These are phyloP conservation scores for Myotis daubentonii DNA, from an alignment of 2,797 vertebrate genomes.

Conservation along the genomic window DNA sequence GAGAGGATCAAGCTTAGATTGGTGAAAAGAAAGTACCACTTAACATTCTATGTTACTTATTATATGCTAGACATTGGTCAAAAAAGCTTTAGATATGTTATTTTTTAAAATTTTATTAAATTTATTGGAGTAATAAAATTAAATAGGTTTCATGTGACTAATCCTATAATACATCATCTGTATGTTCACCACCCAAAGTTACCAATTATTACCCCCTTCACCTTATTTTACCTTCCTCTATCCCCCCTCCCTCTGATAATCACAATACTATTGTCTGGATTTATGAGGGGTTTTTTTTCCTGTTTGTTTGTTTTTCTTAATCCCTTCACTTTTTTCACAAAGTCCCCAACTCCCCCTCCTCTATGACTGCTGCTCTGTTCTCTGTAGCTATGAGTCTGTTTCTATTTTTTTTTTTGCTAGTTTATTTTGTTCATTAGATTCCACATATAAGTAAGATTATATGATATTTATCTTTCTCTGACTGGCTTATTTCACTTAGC, in stretches of 20 bases:
- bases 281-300: too few species aligned
- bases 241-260: too few species aligned
- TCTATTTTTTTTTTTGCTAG: not conserved
- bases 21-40: not conserved
- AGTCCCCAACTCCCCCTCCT: not conserved
- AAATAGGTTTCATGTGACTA: too few species aligned
- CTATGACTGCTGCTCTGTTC: not conserved
- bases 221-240: too few species aligned
- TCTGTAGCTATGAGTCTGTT: not conserved
- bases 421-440: not conserved
- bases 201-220: too few species aligned
- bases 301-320: too few species aligned
- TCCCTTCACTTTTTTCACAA: too few species aligned
- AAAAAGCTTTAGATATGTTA: slow-evolving; percentile 18
- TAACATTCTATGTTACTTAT: not conserved
- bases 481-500: not conserved
- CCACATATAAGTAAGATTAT: not conserved
- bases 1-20: slow-evolving; percentile 17
- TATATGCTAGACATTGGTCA: not conserved
- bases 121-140: not conserved
- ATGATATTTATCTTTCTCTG: not conserved
- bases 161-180: too few species aligned
- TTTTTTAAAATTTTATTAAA: not conserved
- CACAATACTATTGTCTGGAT: too few species aligned
- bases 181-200: too few species aligned